Evolutionary conservation across 2,888 invertebrate species (phyloP).

Genomic region (Brachyptera putata): DNA sequence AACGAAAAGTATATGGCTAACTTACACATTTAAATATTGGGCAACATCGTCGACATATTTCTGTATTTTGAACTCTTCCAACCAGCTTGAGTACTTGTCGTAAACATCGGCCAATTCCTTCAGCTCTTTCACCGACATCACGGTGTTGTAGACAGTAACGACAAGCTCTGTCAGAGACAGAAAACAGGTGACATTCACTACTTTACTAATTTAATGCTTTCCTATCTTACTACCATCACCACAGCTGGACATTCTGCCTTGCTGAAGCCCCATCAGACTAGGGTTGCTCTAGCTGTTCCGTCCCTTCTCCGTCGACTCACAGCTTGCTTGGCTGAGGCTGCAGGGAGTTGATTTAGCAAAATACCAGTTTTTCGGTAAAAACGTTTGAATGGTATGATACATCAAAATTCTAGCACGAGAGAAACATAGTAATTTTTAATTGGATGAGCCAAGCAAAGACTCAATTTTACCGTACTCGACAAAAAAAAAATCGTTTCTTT

Average conservation of each 20-base stretch:
- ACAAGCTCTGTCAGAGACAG: not conserved
- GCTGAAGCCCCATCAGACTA: not conserved
- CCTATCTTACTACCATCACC: no score
- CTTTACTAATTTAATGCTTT: no score
- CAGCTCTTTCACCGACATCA: slow-evolving; percentile 30
- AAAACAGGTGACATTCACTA: no score
- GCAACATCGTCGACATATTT: slow-evolving; percentile 36
- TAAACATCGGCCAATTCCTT: slow-evolving; percentile 33
- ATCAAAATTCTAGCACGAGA: no score
- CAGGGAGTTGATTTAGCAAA: no score
- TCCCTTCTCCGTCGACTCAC: not conserved
- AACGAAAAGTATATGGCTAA: not conserved
- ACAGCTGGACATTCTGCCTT: not conserved
- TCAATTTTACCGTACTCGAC: no score
- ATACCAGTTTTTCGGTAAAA: no score
- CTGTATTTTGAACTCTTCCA: slow-evolving; percentile 40
- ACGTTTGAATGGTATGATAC: no score
- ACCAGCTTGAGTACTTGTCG: slow-evolving; percentile 38
- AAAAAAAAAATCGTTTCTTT: no score
- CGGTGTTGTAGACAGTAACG: slow-evolving; percentile 12
- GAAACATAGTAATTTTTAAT: no score
- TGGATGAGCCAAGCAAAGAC: no score
- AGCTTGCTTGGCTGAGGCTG: no score
- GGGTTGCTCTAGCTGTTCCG: not conserved
- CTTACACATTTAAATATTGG: slow-evolving; percentile 33